Evolutionary conservation across 1,140 invertebrate genomes (phyloP), one percentile per base, ranked within the genome.

Genomic region (Sycophila sp.): DNA sequence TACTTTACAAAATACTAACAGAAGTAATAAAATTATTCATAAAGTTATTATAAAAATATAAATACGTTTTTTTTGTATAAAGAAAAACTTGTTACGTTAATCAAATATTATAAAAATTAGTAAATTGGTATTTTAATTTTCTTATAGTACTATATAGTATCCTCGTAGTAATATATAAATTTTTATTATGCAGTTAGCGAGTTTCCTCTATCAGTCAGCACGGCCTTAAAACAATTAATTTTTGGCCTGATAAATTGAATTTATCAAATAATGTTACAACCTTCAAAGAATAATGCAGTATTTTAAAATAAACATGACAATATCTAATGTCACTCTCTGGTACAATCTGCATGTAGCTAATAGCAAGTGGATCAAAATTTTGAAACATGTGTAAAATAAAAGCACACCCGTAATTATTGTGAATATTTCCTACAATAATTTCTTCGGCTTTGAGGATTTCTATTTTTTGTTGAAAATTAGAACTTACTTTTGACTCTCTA

Each of bases 231-330:
- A 82, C 77, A 59, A 81, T 77, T 22, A 82, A 58, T 32, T 74
- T 76, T 4, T 73, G 58, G 0, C 65, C 71, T 19, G 1, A 6
- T 22, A 81, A 45, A 7, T 10, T 0, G 17, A 63, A 72, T 28
- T 75, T 78, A 49, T 85, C 79, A 72, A 81, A 82, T 17, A 75
- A 19, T 26, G 72, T 56, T 60, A 81, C 74, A 0, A 69, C 69
- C 11, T 62, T 55, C 7, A 58, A 5, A 1, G 79, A 76, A 11
- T 81, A 71, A n/a, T 71, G 45, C 6, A 1, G 0, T 13, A 71
- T 77, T 60, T 79, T 74, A 24, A 83, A 83, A 64, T 81, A 86
- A 19, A 84, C 74, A 34, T 76, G 71, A 60, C 83, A 86, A 64
- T 78, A 86, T 58, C 75, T 64, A 38, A 78, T 28, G n/a, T 42